phyloP scores from a whole-genome alignment of 2,797 vertebrate species.

The Cottoperca gobio region DNA sequence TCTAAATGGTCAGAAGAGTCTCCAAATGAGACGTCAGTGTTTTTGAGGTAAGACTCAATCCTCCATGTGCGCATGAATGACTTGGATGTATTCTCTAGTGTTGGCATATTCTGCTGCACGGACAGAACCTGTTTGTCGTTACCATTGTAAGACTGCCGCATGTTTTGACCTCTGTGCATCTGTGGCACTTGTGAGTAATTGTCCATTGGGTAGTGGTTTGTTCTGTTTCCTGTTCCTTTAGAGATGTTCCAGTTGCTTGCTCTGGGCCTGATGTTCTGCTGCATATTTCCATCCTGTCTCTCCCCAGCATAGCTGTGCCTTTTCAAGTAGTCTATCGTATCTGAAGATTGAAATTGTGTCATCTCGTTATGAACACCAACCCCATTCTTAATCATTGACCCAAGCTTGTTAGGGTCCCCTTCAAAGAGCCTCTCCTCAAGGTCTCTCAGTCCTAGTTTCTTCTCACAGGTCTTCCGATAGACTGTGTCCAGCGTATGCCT shows the following conservation, averaged over 20 bases:
- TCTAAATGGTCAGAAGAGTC: slow-evolving; percentile 85
- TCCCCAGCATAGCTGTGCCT: slow-evolving; percentile 98
- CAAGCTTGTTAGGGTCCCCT: slow-evolving; percentile 70
- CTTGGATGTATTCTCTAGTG: slow-evolving; percentile 90
- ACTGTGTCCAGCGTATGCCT: slow-evolving; percentile 87
- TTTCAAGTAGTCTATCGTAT: slow-evolving; percentile 88
- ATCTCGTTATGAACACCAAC: slow-evolving; percentile 79
- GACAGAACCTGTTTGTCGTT: slow-evolving; percentile 87
- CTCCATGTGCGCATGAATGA: slow-evolving; percentile 92
- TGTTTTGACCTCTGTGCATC: slow-evolving; percentile 84
- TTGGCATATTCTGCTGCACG: slow-evolving; percentile 91
- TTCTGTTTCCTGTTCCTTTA: slow-evolving; percentile 82
- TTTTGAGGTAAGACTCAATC: slow-evolving; percentile 94
- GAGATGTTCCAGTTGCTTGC: slow-evolving; percentile 89
- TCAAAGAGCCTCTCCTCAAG: slow-evolving; percentile 78
- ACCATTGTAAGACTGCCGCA: slow-evolving; percentile 90
- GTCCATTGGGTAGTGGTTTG: slow-evolving; percentile 73
- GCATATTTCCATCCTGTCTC: slow-evolving; percentile 83
- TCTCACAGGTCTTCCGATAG: slow-evolving; percentile 87
- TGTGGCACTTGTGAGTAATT: slow-evolving; percentile 80
- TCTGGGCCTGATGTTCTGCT: slow-evolving; percentile 74
- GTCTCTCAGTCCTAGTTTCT: slow-evolving; percentile 71
- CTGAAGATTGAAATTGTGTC: slow-evolving; percentile 81
- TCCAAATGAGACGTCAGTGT: slow-evolving; percentile 81
- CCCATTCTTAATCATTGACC: slow-evolving; percentile 79